These are phyloP conservation scores for Protomyctophum bolini DNA, from an alignment of 2,113 vertebrate species.

Conservation along the genomic window DNA sequence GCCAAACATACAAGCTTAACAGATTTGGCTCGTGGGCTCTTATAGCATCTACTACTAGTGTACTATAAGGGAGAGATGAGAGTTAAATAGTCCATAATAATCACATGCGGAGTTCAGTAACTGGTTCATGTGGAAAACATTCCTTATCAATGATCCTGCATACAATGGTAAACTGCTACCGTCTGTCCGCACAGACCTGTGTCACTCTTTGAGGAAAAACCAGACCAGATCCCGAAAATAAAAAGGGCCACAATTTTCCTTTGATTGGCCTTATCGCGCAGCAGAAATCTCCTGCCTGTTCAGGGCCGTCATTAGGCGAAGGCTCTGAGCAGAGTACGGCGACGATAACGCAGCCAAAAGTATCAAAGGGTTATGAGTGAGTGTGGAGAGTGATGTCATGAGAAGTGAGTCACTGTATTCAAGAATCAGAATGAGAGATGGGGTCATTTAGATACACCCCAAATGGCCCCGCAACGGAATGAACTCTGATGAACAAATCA, in stretches of 20 bases:
- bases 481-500: conserved; percentile 13
- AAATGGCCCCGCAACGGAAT: conserved; percentile 6
- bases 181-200: conserved; percentile 49
- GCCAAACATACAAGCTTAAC: conserved; percentile 35
- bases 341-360: conserved; percentile 40
- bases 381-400: conserved; percentile 32
- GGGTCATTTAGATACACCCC: conserved; percentile 16
- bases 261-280: conserved; percentile 70
- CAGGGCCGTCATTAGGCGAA: conserved; percentile 49
- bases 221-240: conserved; percentile 38
- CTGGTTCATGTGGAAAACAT: conserved; percentile 75
- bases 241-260: conserved; percentile 52
- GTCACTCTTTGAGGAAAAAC: conserved; percentile 36
- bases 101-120: conserved; percentile 2
- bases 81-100: conserved; percentile 37
- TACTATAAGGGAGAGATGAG: conserved; percentile 35
- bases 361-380: conserved; percentile 30
- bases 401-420: conserved; percentile 2
- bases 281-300: conserved; percentile 47
- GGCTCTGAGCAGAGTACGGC: conserved; percentile 20
- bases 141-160: conserved; percentile 68
- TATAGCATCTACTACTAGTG: not conserved
- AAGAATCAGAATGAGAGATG: conserved; percentile 12
- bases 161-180: conserved; percentile 70
- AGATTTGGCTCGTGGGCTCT: conserved; percentile 51